A percentile compares a stretch with the other conserved stretches of the same genome.
These are phyloP conservation scores for Cebus imitator DNA, from an alignment of 2,113 vertebrate genomes.

Conservation along the genomic window DNA sequence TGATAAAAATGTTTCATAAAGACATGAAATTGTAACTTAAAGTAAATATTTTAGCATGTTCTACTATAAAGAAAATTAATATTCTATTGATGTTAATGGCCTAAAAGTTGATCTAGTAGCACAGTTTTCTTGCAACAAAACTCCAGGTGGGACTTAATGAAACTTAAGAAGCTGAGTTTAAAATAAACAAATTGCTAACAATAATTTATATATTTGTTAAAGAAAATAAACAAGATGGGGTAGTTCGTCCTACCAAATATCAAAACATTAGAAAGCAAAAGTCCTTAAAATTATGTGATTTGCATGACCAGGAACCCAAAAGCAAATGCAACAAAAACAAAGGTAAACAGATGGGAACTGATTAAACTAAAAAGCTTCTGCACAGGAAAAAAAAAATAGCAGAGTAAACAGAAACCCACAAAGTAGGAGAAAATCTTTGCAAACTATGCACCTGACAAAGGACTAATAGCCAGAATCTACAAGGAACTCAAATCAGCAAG, in stretches of 20 bases:
- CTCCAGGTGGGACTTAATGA: slow-evolving; percentile 2
- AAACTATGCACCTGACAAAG: too few relatives aligned
- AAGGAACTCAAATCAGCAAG: too few relatives aligned
- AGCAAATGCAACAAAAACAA: too few relatives aligned
- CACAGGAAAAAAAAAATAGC: too few relatives aligned
- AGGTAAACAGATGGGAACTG: too few relatives aligned
- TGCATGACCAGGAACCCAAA: too few relatives aligned
- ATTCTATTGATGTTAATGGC: background rate
- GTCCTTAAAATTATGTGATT: background rate
- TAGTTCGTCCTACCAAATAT: background rate
- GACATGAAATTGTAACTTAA: background rate
- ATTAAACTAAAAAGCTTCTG: too few relatives aligned
- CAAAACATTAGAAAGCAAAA: background rate
- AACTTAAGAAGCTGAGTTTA: background rate
- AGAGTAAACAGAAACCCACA: too few relatives aligned
- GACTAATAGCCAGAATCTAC: too few relatives aligned
- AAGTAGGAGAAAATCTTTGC: too few relatives aligned
- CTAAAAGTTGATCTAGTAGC: background rate
- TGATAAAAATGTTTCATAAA: background rate
- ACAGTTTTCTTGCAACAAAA: background rate
- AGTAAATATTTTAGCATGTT: background rate
- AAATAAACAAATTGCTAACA: background rate
- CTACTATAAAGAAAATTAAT: background rate
- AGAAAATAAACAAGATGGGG: background rate
- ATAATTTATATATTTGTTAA: background rate